These are phyloP conservation scores for Mythimna albipuncta DNA, from an alignment of 2,888 invertebrate species.

Conservation along the genomic window DNA sequence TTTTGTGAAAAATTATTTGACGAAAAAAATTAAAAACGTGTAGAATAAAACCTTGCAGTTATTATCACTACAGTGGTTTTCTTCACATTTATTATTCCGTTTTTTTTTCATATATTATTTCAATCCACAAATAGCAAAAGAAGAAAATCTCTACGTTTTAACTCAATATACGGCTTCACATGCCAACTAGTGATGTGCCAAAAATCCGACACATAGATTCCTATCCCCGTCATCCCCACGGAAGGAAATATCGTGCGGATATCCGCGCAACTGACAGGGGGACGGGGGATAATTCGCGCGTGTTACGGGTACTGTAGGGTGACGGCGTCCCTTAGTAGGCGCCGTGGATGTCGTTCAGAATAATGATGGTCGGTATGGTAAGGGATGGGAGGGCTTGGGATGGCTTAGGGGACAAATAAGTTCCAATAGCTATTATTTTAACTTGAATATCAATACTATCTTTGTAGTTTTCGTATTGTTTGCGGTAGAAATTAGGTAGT, in stretches of 20 bases:
- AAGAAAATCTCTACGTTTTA: background rate
- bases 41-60: background rate
- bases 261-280: slow-evolving; percentile 64
- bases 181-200: slow-evolving; percentile 47
- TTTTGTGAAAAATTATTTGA: background rate
- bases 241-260: slow-evolving; percentile 69
- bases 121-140: background rate
- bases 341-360: slow-evolving; percentile 21
- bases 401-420: background rate
- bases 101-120: too few relatives aligned
- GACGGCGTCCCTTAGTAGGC: slow-evolving; percentile 41
- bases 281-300: slow-evolving; percentile 50
- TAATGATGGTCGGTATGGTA: slow-evolving; percentile 15
- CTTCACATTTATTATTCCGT: too few relatives aligned
- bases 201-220: slow-evolving; percentile 55
- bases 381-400: background rate
- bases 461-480: background rate
- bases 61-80: background rate
- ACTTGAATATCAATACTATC: background rate
- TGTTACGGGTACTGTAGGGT: slow-evolving; percentile 44
- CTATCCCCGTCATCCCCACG: slow-evolving; percentile 55
- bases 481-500: background rate
- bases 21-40: background rate
- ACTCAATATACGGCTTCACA: background rate
- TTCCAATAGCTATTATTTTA: background rate